These are phyloP conservation scores for Emydura subglobosa DNA, from an alignment of 2,113 vertebrate genomes.

Conservation along the genomic window DNA sequence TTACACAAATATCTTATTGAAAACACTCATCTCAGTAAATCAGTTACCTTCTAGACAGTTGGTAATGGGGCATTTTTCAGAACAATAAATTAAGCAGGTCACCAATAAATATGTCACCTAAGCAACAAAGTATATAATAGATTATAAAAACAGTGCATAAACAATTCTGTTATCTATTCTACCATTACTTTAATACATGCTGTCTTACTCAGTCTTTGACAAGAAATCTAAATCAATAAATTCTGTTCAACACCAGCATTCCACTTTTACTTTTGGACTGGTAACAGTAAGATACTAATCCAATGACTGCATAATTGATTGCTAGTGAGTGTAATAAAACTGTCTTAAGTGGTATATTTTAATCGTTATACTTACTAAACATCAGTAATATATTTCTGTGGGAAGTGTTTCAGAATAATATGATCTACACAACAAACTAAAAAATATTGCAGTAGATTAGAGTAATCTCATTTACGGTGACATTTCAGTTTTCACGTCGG, in stretches of 20 bases:
- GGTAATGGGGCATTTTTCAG: slow-evolving; percentile 5
- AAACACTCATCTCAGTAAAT: slow-evolving; percentile 3
- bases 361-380: rapidly evolving
- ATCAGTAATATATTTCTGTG: rapidly evolving
- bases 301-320: not conserved
- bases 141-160: not conserved
- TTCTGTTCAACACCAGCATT: not conserved
- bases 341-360: not conserved
- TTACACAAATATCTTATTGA: not conserved
- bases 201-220: not conserved
- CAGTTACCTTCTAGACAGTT: not conserved
- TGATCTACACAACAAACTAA: slow-evolving; percentile 9
- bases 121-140: slow-evolving; percentile 7
- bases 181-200: not conserved
- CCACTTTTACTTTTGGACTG: not conserved
- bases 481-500: slow-evolving; percentile 22
- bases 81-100: not conserved
- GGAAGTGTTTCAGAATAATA: not conserved
- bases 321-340: not conserved
- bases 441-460: not conserved
- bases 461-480: not conserved
- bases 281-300: not conserved
- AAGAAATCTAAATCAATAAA: not conserved
- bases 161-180: not conserved
- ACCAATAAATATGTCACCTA: slow-evolving; percentile 30